phyloP scores from a whole-genome alignment of 2,113 vertebrate genomes.

The Tonatia bakeri region DNA sequence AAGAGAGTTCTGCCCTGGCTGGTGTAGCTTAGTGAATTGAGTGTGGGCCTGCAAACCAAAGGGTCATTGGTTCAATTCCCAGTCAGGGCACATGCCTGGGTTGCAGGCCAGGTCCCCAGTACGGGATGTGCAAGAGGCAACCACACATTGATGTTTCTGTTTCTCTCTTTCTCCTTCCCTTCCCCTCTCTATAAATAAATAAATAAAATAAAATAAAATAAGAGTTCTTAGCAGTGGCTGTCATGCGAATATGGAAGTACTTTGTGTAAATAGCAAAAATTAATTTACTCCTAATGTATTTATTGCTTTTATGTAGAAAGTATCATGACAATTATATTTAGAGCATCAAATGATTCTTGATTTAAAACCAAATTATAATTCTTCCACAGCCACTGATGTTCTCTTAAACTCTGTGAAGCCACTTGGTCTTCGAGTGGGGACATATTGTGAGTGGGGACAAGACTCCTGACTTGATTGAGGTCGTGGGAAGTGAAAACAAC shows the following conservation, averaged over 20 bases:
- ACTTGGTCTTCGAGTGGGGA: background rate
- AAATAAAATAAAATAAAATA: no score
- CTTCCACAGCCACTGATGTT: background rate
- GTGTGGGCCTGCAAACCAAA: no score
- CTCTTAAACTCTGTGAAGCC: background rate
- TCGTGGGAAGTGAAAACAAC: background rate
- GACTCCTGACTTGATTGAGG: background rate
- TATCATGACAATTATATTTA: background rate
- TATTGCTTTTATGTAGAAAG: background rate
- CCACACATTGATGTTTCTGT: no score
- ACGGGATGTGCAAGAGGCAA: no score
- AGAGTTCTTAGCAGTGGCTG: background rate
- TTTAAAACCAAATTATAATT: background rate
- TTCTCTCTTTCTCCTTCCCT: no score
- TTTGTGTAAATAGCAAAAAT: background rate
- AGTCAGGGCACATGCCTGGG: no score
- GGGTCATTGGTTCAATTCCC: no score
- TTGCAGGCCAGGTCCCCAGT: no score
- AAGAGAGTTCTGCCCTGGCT: background rate
- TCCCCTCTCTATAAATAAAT: no score
- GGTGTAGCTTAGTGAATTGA: no score
- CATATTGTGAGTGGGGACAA: background rate
- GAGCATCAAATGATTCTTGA: background rate
- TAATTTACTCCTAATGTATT: background rate
- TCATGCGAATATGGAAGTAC: background rate